phyloP scores from a whole-genome alignment of 2,113 vertebrate genomes.

The Megaceryle torquata region DNA sequence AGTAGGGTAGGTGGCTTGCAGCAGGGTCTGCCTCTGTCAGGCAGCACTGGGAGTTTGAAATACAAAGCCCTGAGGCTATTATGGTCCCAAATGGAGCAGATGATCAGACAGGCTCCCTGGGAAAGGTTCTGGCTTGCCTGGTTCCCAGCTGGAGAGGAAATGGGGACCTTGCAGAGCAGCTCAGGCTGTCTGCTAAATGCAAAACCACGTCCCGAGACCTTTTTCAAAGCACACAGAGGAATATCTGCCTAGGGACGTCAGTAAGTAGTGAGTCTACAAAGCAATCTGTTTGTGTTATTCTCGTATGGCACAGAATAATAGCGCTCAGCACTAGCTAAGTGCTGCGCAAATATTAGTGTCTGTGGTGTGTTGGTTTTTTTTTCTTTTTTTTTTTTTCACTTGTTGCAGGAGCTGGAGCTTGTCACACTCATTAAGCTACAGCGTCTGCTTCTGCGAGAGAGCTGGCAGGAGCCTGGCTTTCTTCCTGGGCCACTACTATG shows the following conservation, averaged over 20 bases:
- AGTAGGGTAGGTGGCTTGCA: not conserved
- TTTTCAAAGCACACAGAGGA: not conserved
- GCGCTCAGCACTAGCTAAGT: not conserved
- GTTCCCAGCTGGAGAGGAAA: not conserved
- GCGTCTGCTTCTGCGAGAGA: not conserved
- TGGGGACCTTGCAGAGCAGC: rapidly evolving
- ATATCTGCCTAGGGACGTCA: not conserved
- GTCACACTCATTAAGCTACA: not conserved
- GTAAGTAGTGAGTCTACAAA: conserved; percentile 29
- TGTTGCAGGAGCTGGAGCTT: not conserved
- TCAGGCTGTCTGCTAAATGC: not conserved
- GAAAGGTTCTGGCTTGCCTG: not conserved
- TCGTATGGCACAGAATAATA: not conserved
- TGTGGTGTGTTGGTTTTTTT: no score
- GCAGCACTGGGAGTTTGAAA: not conserved
- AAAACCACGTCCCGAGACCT: not conserved
- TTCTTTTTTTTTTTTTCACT: not conserved
- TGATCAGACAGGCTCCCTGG: not conserved
- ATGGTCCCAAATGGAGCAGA: not conserved
- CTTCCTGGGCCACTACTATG: not conserved
- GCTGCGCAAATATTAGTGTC: conserved; percentile 19
- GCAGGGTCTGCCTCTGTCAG: rapidly evolving
- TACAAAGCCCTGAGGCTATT: not conserved
- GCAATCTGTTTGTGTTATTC: conserved; percentile 24
- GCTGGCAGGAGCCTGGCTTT: not conserved